These are phyloP conservation scores for Tryphoninae sp. DNA, from an alignment of 2,888 invertebrate species.

Conservation along the genomic window DNA sequence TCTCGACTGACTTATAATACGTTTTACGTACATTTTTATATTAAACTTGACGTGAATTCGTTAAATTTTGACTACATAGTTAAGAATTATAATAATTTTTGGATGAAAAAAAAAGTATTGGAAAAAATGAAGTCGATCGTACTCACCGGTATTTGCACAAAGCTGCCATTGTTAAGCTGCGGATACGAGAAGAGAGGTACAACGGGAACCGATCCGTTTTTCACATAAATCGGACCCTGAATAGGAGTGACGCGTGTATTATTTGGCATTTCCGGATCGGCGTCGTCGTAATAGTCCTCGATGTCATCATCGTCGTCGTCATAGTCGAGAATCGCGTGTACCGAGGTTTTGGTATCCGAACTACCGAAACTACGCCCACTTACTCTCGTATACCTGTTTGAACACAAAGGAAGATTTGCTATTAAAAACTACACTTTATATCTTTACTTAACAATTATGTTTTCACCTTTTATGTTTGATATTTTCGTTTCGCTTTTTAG, in stretches of 20 bases:
- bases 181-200: slow-evolving; percentile 94
- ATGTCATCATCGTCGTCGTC: slow-evolving; percentile 83
- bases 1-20: not conserved
- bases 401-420: slow-evolving; percentile 18
- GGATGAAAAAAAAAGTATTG: too few relatives aligned
- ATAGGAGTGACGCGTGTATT: slow-evolving; percentile 90
- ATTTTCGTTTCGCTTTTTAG: not conserved
- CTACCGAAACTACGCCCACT: slow-evolving; percentile 74
- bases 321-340: slow-evolving; percentile 89
- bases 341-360: slow-evolving; percentile 83
- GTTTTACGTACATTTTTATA: too few relatives aligned
- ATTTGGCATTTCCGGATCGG: slow-evolving; percentile 75
- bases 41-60: too few relatives aligned
- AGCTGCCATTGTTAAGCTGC: slow-evolving; percentile 92
- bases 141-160: slow-evolving; percentile 95
- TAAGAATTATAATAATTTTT: too few relatives aligned
- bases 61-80: too few relatives aligned
- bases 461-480: slow-evolving; percentile 26
- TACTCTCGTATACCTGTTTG: slow-evolving; percentile 78
- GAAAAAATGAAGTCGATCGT: not conserved
- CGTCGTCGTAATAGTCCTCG: slow-evolving; percentile 85
- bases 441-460: slow-evolving; percentile 2
- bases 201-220: slow-evolving; percentile 93
- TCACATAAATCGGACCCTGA: slow-evolving; percentile 93
- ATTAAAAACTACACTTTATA: not conserved